Evolutionary conservation across 2,113 vertebrate species (phyloP).

Genomic region (Pteropus alecto): DNA sequence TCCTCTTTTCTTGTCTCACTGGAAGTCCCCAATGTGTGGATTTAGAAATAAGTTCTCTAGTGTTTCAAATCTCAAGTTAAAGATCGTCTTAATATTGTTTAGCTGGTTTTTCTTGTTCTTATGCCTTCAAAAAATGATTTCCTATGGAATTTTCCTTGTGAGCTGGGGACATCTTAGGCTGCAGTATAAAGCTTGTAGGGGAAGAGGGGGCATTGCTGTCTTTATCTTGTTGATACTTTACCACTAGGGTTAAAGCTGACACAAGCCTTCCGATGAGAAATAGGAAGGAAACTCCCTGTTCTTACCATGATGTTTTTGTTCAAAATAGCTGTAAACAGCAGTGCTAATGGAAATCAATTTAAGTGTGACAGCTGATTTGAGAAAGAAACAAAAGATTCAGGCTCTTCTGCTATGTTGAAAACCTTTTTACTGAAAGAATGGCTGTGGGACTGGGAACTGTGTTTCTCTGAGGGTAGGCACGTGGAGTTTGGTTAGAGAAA

Average conservation of each 20-base stretch:
- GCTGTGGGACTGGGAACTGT: neutral
- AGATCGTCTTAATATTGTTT: neutral
- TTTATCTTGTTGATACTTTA: constrained; percentile 26
- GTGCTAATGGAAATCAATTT: constrained; percentile 14
- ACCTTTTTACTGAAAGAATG: constrained; percentile 6
- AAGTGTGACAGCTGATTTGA: constrained; percentile 35
- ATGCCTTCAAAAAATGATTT: constrained; percentile 34
- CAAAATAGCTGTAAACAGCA: constrained; percentile 38
- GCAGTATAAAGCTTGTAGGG: neutral
- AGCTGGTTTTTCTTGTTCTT: constrained; percentile 4
- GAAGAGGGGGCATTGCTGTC: neutral
- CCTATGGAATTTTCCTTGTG: neutral
- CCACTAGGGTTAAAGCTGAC: neutral
- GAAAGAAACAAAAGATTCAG: constrained; percentile 43
- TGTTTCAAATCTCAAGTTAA: constrained; percentile 23
- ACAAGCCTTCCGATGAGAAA: neutral
- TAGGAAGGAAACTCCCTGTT: constrained; percentile 50
- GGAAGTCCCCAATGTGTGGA: constrained; percentile 49
- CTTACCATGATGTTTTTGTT: constrained; percentile 34
- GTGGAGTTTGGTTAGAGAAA: neutral
- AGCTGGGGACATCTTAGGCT: neutral
- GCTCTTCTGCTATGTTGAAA: neutral
- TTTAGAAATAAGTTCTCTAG: constrained; percentile 51
- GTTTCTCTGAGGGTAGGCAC: constrained; percentile 23
- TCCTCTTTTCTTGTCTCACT: constrained; percentile 60